Conservation (phyloP, 2,797 vertebrate genomes). For the Eulemur albifrons region DNA sequence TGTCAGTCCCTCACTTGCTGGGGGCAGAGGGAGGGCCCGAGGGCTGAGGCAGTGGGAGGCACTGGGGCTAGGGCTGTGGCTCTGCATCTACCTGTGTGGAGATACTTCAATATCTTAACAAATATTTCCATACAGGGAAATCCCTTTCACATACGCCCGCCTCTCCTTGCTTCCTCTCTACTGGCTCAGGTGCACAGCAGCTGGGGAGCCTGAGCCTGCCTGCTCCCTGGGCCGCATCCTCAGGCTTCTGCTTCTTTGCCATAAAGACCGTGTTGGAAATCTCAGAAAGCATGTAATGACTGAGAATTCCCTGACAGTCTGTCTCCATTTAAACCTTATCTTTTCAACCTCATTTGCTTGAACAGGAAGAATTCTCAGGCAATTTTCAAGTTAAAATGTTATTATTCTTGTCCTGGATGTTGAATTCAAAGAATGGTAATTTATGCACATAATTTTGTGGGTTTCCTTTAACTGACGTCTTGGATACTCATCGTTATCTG, state of each 20-base stretch:
- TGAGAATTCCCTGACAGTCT: not conserved
- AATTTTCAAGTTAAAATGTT: constrained; percentile 41
- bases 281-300: not conserved
- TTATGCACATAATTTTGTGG: not conserved
- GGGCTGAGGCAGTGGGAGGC: not conserved
- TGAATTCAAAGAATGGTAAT: constrained; percentile 10
- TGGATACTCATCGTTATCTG: not conserved
- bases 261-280: not conserved
- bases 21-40: too few species aligned
- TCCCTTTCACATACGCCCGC: not conserved
- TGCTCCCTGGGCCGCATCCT: too few species aligned
- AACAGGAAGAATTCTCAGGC: constrained; percentile 1
- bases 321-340: not conserved
- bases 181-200: not conserved
- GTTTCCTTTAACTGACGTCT: not conserved
- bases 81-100: not conserved
- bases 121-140: not conserved
- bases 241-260: not conserved
- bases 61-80: not conserved
- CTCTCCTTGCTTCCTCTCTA: not conserved
- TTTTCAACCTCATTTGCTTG: not conserved
- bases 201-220: not conserved
- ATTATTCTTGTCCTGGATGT: not conserved
- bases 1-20: not conserved
- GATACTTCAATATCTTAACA: not conserved